Evolutionary conservation across 2,797 vertebrate species (phyloP).

Genomic region (Spinibarbus caldwelli): DNA sequence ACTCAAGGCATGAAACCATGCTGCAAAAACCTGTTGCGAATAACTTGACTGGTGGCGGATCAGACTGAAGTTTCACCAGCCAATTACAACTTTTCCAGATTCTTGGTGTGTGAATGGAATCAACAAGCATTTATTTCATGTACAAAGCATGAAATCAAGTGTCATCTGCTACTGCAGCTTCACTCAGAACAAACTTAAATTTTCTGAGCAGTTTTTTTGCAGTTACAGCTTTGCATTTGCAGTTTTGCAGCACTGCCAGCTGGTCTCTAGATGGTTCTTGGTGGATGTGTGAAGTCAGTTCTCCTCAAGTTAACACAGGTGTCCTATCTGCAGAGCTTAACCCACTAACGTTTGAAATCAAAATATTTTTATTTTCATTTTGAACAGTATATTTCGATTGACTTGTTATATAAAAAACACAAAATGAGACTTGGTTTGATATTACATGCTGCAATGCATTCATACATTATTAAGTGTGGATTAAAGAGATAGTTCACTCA

Average conservation of each 20-base stretch:
- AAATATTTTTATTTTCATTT: not conserved
- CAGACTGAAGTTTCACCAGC: not conserved
- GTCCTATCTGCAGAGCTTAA: conserved; percentile 1
- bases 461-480: not conserved
- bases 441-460: not conserved
- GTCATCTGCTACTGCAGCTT: not conserved
- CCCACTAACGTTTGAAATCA: not conserved
- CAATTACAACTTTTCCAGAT: not conserved
- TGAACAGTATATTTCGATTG: not conserved
- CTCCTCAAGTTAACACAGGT: not conserved
- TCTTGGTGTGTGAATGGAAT: not conserved
- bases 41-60: conserved; percentile 13
- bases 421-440: not conserved
- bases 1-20: conserved; percentile 43
- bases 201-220: too few species aligned
- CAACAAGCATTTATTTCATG: not conserved
- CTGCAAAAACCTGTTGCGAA: conserved; percentile 29
- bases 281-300: conserved; percentile 1
- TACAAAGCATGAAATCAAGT: not conserved
- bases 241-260: not conserved
- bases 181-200: too few species aligned
- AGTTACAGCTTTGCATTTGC: not conserved
- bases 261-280: not conserved
- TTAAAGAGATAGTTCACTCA: not conserved
- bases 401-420: not conserved